Evolutionary conservation across 2,888 invertebrate genomes (phyloP).

Genomic region (Plagodis pulveraria): DNA sequence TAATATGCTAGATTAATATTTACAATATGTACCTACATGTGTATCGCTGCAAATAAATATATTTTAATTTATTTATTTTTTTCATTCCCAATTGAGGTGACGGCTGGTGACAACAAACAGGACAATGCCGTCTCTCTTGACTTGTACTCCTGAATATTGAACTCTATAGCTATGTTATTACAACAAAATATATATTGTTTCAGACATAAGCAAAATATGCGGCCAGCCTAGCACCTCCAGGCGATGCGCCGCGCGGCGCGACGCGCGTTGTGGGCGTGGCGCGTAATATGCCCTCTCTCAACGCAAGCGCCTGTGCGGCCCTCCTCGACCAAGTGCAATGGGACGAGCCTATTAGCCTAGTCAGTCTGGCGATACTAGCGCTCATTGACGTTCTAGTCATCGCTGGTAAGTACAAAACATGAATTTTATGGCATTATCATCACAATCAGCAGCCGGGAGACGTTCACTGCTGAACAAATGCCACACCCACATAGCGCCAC

Average conservation of each 20-base stretch:
- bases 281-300: constrained; percentile 89
- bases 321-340: constrained; percentile 92
- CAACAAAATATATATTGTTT: constrained; percentile 24
- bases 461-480: too few relatives aligned
- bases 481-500: too few relatives aligned
- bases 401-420: constrained; percentile 76
- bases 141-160: too few relatives aligned
- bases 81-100: too few relatives aligned
- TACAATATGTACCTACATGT: too few relatives aligned
- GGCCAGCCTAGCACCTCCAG: constrained; percentile 48
- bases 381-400: constrained; percentile 95
- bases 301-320: constrained; percentile 92
- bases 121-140: too few relatives aligned
- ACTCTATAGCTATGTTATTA: neutral
- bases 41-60: too few relatives aligned
- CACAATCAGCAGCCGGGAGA: too few relatives aligned
- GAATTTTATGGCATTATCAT: too few relatives aligned
- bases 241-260: constrained; percentile 65
- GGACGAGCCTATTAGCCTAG: constrained; percentile 91
- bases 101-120: too few relatives aligned
- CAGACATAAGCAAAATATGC: constrained; percentile 38
- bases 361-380: constrained; percentile 90
- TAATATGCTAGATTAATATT: too few relatives aligned
- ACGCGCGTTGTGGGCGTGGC: constrained; percentile 59
- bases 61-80: too few relatives aligned